Conservation (phyloP, 2,888 invertebrate genomes). For the Dolichomitus sp. region DNA sequence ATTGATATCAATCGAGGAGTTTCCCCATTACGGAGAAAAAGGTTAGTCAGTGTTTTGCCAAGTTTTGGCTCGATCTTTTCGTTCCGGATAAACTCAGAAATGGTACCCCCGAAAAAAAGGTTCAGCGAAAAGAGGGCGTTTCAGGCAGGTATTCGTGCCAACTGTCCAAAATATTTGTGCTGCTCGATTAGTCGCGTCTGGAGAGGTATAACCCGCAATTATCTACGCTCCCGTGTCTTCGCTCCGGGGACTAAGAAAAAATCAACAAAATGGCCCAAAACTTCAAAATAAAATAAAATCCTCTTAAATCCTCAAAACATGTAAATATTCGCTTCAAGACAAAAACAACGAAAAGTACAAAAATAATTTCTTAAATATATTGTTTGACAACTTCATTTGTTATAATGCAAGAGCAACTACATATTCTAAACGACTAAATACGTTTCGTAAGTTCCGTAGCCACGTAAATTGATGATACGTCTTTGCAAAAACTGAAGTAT, state of each 20-base stretch:
- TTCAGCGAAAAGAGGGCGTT: conserved; percentile 15
- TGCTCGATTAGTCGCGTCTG: conserved; percentile 60
- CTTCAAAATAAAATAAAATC: neutral
- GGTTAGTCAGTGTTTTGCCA: conserved; percentile 24
- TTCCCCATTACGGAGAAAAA: neutral
- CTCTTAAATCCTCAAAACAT: no score
- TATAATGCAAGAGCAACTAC: neutral
- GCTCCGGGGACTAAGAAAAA: neutral
- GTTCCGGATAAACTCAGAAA: conserved; percentile 42
- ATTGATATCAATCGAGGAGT: neutral
- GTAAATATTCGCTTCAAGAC: no score
- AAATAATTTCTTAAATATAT: neutral
- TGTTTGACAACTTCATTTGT: neutral
- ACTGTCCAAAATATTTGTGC: conserved; percentile 63
- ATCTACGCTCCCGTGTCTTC: conserved; percentile 40
- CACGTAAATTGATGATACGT: neutral
- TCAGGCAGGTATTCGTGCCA: conserved; percentile 42
- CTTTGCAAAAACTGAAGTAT: neutral
- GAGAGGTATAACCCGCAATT: conserved; percentile 45
- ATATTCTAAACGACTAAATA: neutral
- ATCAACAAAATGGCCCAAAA: neutral
- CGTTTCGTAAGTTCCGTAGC: neutral
- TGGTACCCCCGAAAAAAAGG: conserved; percentile 16
- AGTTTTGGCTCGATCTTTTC: conserved; percentile 6
- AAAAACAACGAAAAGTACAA: no score